A percentile compares a stretch with the other conserved stretches of the same genome.
These are phyloP conservation scores for Coboldia fuscipes DNA, from an alignment of 1,140 invertebrate genomes.

Conservation along the genomic window DNA sequence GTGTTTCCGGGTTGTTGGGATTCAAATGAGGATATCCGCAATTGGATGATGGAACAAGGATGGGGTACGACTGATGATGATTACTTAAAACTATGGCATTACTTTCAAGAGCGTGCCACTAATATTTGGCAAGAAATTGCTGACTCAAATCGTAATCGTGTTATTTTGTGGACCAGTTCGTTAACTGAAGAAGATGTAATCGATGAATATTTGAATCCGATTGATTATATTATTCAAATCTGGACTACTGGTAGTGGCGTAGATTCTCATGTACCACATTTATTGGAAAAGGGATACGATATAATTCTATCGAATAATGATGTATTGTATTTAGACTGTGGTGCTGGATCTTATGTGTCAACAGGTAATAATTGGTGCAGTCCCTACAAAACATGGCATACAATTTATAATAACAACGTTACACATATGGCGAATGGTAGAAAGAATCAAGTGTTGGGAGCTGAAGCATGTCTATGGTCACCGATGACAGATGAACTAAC, in stretches of 20 bases:
- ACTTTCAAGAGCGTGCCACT: slow-evolving; percentile 49
- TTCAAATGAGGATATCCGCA: slow-evolving; percentile 33
- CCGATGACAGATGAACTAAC: slow-evolving; percentile 48
- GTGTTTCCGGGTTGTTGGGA: slow-evolving; percentile 62
- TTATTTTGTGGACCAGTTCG: slow-evolving; percentile 65
- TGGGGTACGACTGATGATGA: slow-evolving; percentile 32
- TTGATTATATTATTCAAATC: slow-evolving; percentile 60
- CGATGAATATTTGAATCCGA: slow-evolving; percentile 39
- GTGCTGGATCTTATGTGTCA: slow-evolving; percentile 39
- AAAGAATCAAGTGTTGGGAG: slow-evolving; percentile 36
- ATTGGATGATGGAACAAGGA: slow-evolving; percentile 42
- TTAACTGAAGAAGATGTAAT: slow-evolving; percentile 43
- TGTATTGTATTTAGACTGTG: slow-evolving; percentile 65
- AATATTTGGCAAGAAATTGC: slow-evolving; percentile 32
- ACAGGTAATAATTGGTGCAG: slow-evolving; percentile 64
- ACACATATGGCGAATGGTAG: slow-evolving; percentile 28
- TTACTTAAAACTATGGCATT: slow-evolving; percentile 52
- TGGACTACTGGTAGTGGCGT: slow-evolving; percentile 42
- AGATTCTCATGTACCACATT: slow-evolving; percentile 36
- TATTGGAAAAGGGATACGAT: slow-evolving; percentile 43
- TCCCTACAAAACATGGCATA: slow-evolving; percentile 75
- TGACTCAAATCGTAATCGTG: slow-evolving; percentile 26
- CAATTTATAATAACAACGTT: slow-evolving; percentile 57
- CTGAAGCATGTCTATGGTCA: slow-evolving; percentile 58
- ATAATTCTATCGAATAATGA: slow-evolving; percentile 71